Evolutionary conservation across 2,797 vertebrate genomes (phyloP).

Genomic region (Neosilurus mollespiculum): DNA sequence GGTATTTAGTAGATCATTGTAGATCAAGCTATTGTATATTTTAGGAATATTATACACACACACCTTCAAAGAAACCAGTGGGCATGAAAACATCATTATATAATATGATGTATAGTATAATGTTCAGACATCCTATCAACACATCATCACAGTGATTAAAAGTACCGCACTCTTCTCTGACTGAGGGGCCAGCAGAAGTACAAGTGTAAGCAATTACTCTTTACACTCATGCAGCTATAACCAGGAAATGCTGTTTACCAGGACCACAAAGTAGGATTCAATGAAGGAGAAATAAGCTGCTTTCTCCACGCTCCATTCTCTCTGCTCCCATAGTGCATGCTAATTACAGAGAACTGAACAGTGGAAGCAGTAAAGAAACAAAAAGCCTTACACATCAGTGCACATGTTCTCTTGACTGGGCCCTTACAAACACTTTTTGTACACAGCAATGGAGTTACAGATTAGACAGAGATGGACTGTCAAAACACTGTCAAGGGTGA

Average conservation of each 20-base stretch:
- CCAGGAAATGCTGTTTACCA: conserved; percentile 6
- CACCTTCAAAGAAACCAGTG: neutral
- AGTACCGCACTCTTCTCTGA: neutral
- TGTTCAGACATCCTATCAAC: neutral
- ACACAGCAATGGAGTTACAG: neutral
- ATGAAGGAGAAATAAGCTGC: conserved; percentile 17
- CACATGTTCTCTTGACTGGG: no score
- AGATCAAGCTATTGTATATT: no score
- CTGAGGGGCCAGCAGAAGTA: neutral
- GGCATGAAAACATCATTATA: neutral
- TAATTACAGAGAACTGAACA: conserved; percentile 27
- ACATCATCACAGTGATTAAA: neutral
- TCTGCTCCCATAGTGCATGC: neutral
- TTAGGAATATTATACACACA: no score
- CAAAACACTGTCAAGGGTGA: neutral
- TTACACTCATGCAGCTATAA: neutral
- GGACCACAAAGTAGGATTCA: neutral
- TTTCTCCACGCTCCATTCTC: neutral
- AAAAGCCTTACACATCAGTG: conserved; percentile 16
- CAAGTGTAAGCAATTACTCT: neutral
- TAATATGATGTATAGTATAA: no score
- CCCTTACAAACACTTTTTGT: neutral
- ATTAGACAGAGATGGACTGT: neutral
- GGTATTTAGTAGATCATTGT: no score
- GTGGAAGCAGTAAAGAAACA: neutral